Percentiles rank a stretch among this genome's conserved stretches.
Conservation (phyloP, 1,140 invertebrate species). For the Hestina assimilis region DNA sequence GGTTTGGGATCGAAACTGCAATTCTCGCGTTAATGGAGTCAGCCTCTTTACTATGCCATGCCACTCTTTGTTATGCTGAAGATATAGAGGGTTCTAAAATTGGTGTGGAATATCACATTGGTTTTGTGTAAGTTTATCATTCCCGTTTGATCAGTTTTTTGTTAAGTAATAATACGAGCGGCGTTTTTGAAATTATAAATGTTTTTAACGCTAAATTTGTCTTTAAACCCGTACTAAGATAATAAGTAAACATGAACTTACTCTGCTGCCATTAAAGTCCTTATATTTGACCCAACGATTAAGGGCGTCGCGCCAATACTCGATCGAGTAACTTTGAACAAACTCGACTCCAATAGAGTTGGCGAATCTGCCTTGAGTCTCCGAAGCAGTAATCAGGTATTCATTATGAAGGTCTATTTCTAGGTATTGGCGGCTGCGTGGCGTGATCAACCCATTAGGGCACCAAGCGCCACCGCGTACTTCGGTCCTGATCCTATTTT, state of each 20-base stretch:
- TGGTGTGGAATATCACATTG: too few relatives aligned
- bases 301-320: conserved; percentile 88
- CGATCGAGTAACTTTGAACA: conserved; percentile 89
- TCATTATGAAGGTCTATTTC: conserved; percentile 89
- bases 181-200: too few relatives aligned
- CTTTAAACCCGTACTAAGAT: too few relatives aligned
- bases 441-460: conserved; percentile 87
- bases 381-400: conserved; percentile 91
- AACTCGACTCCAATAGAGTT: conserved; percentile 96
- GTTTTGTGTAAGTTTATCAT: too few relatives aligned
- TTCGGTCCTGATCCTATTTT: conserved; percentile 88
- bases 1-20: too few relatives aligned
- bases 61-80: too few relatives aligned
- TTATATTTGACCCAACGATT: conserved; percentile 89
- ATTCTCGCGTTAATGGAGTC: too few relatives aligned
- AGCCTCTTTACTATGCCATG: too few relatives aligned
- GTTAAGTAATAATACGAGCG: too few relatives aligned
- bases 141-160: too few relatives aligned
- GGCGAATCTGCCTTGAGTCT: conserved; percentile 95
- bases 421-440: conserved; percentile 88
- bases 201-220: too few relatives aligned
- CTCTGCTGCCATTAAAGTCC: conserved; percentile 86
- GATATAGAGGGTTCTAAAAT: too few relatives aligned
- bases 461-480: conserved; percentile 96
- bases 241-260: conserved; percentile 73